Evolutionary conservation across 1,140 invertebrate genomes (phyloP), one percentile per base, ranked within the genome.

Genomic region (Lucilia cuprina): DNA sequence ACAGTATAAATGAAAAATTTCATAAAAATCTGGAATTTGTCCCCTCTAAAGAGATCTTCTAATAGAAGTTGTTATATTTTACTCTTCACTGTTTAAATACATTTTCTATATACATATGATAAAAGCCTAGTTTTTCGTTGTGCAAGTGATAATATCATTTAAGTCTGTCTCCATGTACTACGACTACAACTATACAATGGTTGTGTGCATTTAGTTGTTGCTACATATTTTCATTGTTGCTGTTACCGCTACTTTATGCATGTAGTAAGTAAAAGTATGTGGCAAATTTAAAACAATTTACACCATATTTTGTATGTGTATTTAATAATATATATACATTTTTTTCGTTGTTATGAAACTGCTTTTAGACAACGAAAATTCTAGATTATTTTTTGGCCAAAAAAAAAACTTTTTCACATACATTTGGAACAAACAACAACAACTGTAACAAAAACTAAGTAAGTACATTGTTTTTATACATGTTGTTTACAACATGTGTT

Each of bases 251-350:
- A n/a, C 21, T 70, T 21, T 70, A 12, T 70, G 19, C 21, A 70
- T 70, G 65, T 21, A 17, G 60, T 65, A 70, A 70, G 65, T 70
- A 70, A 70, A 70, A 34, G 49, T 82, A 49, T 82, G 82, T 82
- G 82, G 55, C 21, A 82, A 82, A 82, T 82, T 82, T 82, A 82
- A 82, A 82, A 82, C 82, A 82, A 82, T 82, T 82, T 82, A 82
- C 80, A 82, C 82, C 47, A 60, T 82, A 60, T 82, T 82, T 82
- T 70, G 13, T 60, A 82, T 55, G 47, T 60, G 50, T 49, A 34
- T 82, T 65, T 34, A 65, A 82, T 82, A 34, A 82, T 49, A 21
- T n/a, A n/a, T 55, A 10, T 55, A n/a, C n/a, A 10, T 55, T 14
- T 55, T 14, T n/a, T 30, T 7, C 17, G 41, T 41, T 35, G 10